phyloP scores from a whole-genome alignment of 2,888 invertebrate species.

The Leptogaster cylindrica region DNA sequence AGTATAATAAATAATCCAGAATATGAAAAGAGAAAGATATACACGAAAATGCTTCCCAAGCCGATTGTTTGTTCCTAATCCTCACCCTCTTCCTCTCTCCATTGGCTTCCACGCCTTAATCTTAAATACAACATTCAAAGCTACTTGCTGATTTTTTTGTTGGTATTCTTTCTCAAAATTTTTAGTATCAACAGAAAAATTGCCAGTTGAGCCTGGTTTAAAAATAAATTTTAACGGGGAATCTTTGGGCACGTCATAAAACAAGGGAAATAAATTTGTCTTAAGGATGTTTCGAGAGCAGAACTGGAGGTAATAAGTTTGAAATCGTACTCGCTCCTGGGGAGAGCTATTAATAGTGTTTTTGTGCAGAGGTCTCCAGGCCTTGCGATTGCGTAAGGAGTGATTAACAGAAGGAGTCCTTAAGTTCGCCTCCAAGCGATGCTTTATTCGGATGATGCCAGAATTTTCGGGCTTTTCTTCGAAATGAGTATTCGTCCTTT shows the following conservation, averaged over 20 bases:
- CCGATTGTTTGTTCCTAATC: constrained; percentile 25
- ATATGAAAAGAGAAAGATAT: constrained; percentile 25
- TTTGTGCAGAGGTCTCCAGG: no score
- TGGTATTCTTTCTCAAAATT: no score
- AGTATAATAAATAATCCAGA: constrained; percentile 32
- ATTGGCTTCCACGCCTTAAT: constrained; percentile 19
- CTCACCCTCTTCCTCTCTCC: background rate
- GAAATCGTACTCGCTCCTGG: no score
- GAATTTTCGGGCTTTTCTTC: no score
- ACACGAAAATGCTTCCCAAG: no score
- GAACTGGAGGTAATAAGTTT: constrained; percentile 24
- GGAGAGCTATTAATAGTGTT: no score
- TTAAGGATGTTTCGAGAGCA: constrained; percentile 5
- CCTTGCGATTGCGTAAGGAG: no score
- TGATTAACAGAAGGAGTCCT: no score
- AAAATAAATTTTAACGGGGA: constrained; percentile 16
- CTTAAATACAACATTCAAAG: constrained; percentile 25
- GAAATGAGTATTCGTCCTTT: no score
- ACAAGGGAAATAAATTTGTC: constrained; percentile 27
- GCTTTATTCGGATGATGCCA: no score
- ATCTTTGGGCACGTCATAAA: constrained; percentile 13
- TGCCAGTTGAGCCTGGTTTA: constrained; percentile 26
- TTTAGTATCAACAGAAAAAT: constrained; percentile 8
- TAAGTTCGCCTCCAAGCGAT: no score
- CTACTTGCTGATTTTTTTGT: constrained; percentile 5